These are phyloP conservation scores for Scaptomyza montana DNA, from an alignment of 1,140 invertebrate genomes.

Conservation along the genomic window DNA sequence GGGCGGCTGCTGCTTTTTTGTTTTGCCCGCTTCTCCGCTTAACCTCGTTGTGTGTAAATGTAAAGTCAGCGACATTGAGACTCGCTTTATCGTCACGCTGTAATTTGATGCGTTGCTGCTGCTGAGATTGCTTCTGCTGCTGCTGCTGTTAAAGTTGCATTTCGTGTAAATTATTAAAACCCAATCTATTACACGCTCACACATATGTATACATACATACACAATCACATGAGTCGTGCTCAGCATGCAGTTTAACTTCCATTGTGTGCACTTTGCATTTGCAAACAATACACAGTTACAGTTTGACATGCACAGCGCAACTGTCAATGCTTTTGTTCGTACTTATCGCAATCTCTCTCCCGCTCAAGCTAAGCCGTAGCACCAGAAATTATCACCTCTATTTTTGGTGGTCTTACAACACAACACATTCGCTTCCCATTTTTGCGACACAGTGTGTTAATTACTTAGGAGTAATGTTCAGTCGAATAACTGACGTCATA, in stretches of 20 bases:
- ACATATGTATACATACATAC: constrained; percentile 1
- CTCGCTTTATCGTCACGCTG: constrained; percentile 45
- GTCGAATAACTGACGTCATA: too few species aligned
- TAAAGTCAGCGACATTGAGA: constrained; percentile 49
- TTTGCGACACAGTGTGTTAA: neutral
- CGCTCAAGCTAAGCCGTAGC: constrained; percentile 1
- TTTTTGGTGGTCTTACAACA: constrained; percentile 4
- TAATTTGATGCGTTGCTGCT: constrained; percentile 17
- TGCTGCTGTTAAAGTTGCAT: constrained; percentile 11
- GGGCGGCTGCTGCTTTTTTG: constrained; percentile 18
- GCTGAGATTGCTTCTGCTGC: neutral
- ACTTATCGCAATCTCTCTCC: neutral
- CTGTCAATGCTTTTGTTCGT: neutral
- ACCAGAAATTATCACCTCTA: constrained; percentile 19
- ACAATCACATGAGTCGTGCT: constrained; percentile 9
- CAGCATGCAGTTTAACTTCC: neutral
- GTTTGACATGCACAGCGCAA: neutral
- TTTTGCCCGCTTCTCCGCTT: constrained; percentile 10
- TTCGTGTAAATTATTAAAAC: constrained; percentile 28
- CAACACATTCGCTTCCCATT: neutral
- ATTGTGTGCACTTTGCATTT: constrained; percentile 41
- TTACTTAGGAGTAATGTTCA: too few species aligned
- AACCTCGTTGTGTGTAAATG: neutral
- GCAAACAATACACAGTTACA: constrained; percentile 12
- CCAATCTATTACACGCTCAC: constrained; percentile 21